Evolutionary conservation across 2,797 vertebrate genomes (phyloP).

Genomic region (Esox masquinongy): DNA sequence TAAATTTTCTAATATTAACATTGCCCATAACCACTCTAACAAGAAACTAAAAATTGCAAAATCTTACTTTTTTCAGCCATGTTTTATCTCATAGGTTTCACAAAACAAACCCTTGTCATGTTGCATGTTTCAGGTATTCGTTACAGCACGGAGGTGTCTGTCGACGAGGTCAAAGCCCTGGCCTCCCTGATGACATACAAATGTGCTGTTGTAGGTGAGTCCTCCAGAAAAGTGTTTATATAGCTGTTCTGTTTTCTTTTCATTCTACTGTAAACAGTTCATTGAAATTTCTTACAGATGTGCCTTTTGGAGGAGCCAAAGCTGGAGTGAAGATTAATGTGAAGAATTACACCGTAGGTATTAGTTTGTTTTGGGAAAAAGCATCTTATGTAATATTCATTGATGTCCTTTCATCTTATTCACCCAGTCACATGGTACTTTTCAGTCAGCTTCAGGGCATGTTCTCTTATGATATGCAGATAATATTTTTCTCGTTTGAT

Average conservation of each 20-base stretch:
- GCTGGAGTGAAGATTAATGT: conserved; percentile 97
- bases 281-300: conserved; percentile 78
- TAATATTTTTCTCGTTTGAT: background rate
- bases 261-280: conserved; percentile 2
- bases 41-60: background rate
- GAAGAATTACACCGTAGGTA: conserved; percentile 90
- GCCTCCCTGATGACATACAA: conserved; percentile 98
- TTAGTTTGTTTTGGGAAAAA: background rate
- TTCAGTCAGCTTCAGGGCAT: background rate
- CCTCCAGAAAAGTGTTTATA: background rate
- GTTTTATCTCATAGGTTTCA: background rate
- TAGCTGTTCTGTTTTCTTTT: conserved; percentile 17
- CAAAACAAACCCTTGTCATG: conserved; percentile 17
- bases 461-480: background rate
- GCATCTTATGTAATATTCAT: background rate
- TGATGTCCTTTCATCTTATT: background rate
- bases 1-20: background rate
- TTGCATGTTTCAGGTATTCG: conserved; percentile 83
- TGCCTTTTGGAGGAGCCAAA: conserved; percentile 97
- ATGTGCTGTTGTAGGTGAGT: conserved; percentile 91
- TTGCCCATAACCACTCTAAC: background rate
- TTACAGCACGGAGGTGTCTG: conserved; percentile 89
- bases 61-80: background rate
- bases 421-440: background rate
- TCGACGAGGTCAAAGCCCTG: conserved; percentile 95